Base-by-base conservation (phyloP, 2,888 invertebrate genomes). In the Scrobipalpa costella region DNA sequence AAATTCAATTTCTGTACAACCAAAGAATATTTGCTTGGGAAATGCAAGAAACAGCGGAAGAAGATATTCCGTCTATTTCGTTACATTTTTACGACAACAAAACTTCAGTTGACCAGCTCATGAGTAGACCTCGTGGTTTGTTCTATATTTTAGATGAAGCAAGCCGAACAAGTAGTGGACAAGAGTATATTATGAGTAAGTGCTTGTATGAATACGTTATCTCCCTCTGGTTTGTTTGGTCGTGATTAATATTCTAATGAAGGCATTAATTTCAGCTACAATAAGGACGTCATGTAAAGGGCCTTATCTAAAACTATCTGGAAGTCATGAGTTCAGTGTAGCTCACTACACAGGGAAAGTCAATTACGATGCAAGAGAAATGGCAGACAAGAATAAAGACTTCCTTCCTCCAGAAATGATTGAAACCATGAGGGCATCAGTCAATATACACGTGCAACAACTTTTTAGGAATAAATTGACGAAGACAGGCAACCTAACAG, bases 1-100 rank as follows among this genome's bases (percentile, higher is more conserved):
- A 98, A 85, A 93, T 98, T 80, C 98, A 98, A 79, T 98, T 97
- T 80, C 95, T 97, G 73, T 98, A 97, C 83, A 96, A 98, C 76
- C 98, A 98, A 84, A 94, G 96, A 77, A 93, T 97, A 67, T 98
- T 98, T 84, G 95, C 95, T 7, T 98, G 97, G 95, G 98, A 98
- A 92, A 95, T 96, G 95, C 94, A 94, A 71, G 92, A 92, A 77
- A 94, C 94, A 93, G 94, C 95, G 67, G 96, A 96, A 67, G 98
- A 98, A 80, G 95, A 95, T 21, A 92, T 97, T 57, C 93, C 95
- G 7, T 90, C 93, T n/a, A 92, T 94, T 49, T 92, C 93, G 36
- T 92, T 97, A 38, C 94, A 94, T 71, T 98, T 95, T 81, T 96
- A 97, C 79, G 97, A 98, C 81, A 98, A 98, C 81, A 96, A 96